phyloP scores from a whole-genome alignment of 2,113 vertebrate species.

The Phaetusa simplex region DNA sequence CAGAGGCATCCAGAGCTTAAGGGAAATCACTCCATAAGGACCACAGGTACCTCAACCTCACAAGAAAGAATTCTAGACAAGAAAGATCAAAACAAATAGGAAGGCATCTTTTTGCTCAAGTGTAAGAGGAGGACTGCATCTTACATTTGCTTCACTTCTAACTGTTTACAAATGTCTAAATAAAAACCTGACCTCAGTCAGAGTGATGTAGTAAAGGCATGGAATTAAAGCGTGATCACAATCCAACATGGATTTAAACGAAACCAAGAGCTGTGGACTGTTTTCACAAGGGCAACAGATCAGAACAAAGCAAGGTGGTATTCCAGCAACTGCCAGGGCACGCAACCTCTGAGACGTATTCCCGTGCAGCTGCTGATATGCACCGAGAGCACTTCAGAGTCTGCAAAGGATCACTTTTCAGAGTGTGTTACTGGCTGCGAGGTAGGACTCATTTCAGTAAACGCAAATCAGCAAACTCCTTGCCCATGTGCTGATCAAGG shows the following conservation, averaged over 20 bases:
- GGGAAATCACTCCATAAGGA: not conserved
- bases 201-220: not conserved
- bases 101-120: not conserved
- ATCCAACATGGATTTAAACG: not conserved
- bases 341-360: not conserved
- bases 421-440: not conserved
- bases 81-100: not conserved
- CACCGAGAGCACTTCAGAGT: not conserved
- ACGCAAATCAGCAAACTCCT: not conserved
- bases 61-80: not conserved
- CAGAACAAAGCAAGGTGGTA: not conserved
- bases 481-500: accelerated
- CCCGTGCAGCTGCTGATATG: not conserved
- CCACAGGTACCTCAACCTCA: not conserved
- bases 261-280: not conserved
- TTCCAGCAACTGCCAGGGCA: not conserved
- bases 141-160: not conserved
- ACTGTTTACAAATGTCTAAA: not conserved
- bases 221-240: not conserved
- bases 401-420: not conserved
- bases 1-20: not conserved
- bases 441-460: not conserved
- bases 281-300: not conserved
- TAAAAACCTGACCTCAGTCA: not conserved
- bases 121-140: not conserved